These are phyloP conservation scores for Poliocrania exsul DNA, from an alignment of 2,797 vertebrate species.

Conservation along the genomic window DNA sequence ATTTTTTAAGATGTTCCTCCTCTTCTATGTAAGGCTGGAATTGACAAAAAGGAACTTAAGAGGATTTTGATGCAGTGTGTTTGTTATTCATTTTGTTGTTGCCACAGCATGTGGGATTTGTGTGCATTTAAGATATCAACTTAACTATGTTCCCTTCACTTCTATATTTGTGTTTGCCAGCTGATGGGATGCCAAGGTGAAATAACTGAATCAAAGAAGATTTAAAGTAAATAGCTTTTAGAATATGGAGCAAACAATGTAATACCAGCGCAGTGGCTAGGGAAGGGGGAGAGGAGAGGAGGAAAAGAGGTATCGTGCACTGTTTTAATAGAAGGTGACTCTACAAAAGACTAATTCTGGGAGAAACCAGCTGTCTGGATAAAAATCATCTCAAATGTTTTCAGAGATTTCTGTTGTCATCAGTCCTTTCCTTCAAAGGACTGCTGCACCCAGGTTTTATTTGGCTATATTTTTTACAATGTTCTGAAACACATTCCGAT, in stretches of 20 bases:
- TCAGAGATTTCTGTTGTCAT: not conserved
- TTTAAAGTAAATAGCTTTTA: slow-evolving; percentile 47
- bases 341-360: not conserved
- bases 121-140: slow-evolving; percentile 64
- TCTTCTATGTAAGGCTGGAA: slow-evolving; percentile 26
- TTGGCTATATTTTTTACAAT: not conserved
- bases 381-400: not conserved
- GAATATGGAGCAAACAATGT: slow-evolving; percentile 24
- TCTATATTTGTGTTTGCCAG: slow-evolving; percentile 41
- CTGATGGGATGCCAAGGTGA: slow-evolving; percentile 44
- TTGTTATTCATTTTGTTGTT: slow-evolving; percentile 64
- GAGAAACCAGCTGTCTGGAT: not conserved
- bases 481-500: not conserved
- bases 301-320: not conserved
- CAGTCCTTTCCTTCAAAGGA: not conserved
- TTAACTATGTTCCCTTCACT: slow-evolving; percentile 33
- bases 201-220: slow-evolving; percentile 38
- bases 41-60: slow-evolving; percentile 34
- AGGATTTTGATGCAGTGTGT: slow-evolving; percentile 51
- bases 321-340: not conserved
- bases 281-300: not conserved
- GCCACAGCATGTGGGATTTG: slow-evolving; percentile 63
- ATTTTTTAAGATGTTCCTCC: slow-evolving; percentile 48
- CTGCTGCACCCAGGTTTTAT: not conserved
- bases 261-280: not conserved